These are phyloP conservation scores for Scrobipalpa atriplicella DNA, from an alignment of 2,888 invertebrate species.

Conservation along the genomic window DNA sequence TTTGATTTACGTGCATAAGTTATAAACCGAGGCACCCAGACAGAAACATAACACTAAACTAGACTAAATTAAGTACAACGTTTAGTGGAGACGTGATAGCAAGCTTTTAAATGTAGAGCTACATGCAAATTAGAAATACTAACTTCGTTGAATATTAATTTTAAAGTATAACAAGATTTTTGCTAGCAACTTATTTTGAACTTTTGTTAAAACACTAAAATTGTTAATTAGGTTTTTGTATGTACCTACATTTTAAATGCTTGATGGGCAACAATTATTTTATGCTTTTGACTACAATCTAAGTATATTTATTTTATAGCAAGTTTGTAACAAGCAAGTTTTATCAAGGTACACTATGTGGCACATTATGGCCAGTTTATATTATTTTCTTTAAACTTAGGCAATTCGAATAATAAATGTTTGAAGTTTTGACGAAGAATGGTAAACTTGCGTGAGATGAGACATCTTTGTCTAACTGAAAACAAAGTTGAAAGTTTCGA, in stretches of 20 bases:
- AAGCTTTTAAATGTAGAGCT: too few species aligned
- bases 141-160: too few species aligned
- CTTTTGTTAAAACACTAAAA: too few species aligned
- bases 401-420: conserved; percentile 21
- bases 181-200: too few species aligned
- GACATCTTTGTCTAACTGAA: conserved; percentile 19
- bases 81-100: neutral
- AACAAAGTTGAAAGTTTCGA: conserved; percentile 5
- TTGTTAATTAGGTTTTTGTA: too few species aligned
- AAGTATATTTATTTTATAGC: neutral
- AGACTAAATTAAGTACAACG: neutral
- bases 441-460: conserved; percentile 18
- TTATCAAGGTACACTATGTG: neutral
- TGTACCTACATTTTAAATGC: too few species aligned
- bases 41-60: neutral
- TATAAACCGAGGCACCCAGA: neutral
- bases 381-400: conserved; percentile 15
- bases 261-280: too few species aligned
- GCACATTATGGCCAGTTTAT: conserved; percentile 13
- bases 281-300: too few species aligned
- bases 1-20: neutral
- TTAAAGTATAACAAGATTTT: too few species aligned
- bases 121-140: too few species aligned
- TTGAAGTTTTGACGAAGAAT: conserved; percentile 19
- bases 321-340: neutral